Evolutionary conservation across 2,113 vertebrate genomes (phyloP), one percentile per base, ranked within the genome.

Genomic region (Laterallus jamaicensis): DNA sequence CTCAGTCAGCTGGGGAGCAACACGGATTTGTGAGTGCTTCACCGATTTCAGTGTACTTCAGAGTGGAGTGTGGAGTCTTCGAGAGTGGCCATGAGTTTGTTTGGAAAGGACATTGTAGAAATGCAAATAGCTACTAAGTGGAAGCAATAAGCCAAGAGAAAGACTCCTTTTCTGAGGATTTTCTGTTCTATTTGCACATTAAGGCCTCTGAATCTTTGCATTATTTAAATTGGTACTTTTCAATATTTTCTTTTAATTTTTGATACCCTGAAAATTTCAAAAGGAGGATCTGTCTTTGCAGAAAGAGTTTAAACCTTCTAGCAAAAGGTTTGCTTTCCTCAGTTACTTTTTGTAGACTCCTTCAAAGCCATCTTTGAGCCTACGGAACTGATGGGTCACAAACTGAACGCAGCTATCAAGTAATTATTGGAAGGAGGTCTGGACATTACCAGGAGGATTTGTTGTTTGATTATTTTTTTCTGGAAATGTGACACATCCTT

Each of bases 221-320:
- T 88, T 74, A 77, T 93, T 92, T 93, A 93, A 95, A 75, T 63
- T 40, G 17, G 20, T 52, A 25, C n/a, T 92, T 92, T 88, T 86
- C 35, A 94, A 39, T 88, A 88, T 94, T 96, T 92, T 88, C 68
- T 92, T 91, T 70, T 74, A 6, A 3, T 49, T 91, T 90, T 71
- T 86, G 64, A 75, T 29, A 62, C 15, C 20, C 25, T 81, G 83
- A 84, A 71, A 67, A 67, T 60, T 94, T 88, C 39, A 28, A 55
- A 62, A 83, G 37, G 31, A 78, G 19, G 6, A 35, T 60, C 56
- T 91, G 24, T 84, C 47, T 78, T 52, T 70, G n/a, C 68, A 52
- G n/a, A 55, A 20, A 21, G 49, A 91, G 59, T 47, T 32, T 81
- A 55, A 83, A 14, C n/a, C 47, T 90, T 63, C 22, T 86, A n/a